Evolutionary conservation across 2,888 invertebrate species (phyloP), one percentile per base, ranked within the genome.

Genomic region (Neoitamus cyanurus): DNA sequence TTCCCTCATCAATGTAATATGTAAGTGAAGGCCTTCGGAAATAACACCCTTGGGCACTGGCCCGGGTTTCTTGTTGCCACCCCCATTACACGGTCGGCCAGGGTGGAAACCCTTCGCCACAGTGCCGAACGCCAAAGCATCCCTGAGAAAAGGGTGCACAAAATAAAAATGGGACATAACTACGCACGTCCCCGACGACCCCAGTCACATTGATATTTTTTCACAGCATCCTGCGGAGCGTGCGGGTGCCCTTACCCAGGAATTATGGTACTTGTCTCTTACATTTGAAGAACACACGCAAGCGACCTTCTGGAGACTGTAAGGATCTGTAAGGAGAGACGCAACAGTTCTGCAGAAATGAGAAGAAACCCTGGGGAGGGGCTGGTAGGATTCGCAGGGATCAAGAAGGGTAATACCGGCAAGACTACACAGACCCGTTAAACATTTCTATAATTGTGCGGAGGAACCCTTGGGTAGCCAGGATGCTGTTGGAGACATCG

Each of bases 1-100:
- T 83, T 75, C 83, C 69, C 72, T 73, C 73, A 83, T 83, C 83
- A 83, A 83, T 84, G 84, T 77, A 75, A 84, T 75, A 84, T 69
- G 77, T 84, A 84, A 84, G 84, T 77, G 69, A 84, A 84, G 75
- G n/a, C 36, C 84, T 77, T 77, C 58, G 68, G 58, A 84, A 75
- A 84, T 84, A 77, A 58, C 84, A 58, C 84, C 84, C 84, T 77
- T 84, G 84, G 84, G 84, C 28, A 72, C 13, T 30, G 30, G 34
- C n/a, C 34, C 20, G 48, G 77, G 75, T 34, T 73, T 36, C 70
- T 68, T 68, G 68, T 80, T 80, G 68, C 58, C 34, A 34, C 30
- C 80, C 68, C 48, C 80, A 80, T 80, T 80, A 80, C 80, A 31
- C 58, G n/a, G 13, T 34, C 31, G 31, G 34, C n/a, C 31, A 34